These are phyloP conservation scores for Rousettus leschenaultii DNA, from an alignment of 2,113 vertebrate genomes.

Conservation along the genomic window DNA sequence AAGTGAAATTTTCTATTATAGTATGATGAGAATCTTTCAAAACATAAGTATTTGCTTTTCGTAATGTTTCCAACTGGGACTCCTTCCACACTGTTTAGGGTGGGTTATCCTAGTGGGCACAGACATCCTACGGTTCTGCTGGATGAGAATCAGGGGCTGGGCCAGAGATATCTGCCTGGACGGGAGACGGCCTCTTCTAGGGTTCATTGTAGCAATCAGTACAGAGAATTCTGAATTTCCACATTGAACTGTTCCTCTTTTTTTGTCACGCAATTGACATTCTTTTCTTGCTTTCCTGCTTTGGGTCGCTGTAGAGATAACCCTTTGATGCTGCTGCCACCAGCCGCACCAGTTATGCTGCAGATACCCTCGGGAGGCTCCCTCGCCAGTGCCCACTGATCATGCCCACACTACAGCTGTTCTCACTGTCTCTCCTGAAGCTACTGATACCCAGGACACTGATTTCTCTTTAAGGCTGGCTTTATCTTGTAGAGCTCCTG, in stretches of 20 bases:
- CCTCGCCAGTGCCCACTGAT: background rate
- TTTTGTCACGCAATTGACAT: background rate
- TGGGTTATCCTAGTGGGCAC: background rate
- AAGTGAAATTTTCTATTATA: background rate
- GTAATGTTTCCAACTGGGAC: background rate
- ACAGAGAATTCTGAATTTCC: background rate
- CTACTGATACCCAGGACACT: background rate
- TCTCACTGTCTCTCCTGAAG: background rate
- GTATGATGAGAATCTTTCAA: background rate
- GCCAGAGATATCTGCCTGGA: background rate
- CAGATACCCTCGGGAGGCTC: background rate
- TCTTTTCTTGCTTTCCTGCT: background rate
- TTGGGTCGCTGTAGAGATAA: background rate
- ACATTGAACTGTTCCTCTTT: background rate
- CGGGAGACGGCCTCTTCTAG: background rate
- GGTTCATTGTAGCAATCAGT: background rate
- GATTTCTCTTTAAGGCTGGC: background rate
- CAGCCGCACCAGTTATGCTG: background rate
- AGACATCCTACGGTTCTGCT: background rate
- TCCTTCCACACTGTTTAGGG: background rate
- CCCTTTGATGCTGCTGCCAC: background rate
- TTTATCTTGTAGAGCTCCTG: background rate
- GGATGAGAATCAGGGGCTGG: background rate
- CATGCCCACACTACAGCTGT: no score
- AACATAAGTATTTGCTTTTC: background rate